Conservation (phyloP, 1,140 invertebrate species). For the Drosophila aff. region DNA sequence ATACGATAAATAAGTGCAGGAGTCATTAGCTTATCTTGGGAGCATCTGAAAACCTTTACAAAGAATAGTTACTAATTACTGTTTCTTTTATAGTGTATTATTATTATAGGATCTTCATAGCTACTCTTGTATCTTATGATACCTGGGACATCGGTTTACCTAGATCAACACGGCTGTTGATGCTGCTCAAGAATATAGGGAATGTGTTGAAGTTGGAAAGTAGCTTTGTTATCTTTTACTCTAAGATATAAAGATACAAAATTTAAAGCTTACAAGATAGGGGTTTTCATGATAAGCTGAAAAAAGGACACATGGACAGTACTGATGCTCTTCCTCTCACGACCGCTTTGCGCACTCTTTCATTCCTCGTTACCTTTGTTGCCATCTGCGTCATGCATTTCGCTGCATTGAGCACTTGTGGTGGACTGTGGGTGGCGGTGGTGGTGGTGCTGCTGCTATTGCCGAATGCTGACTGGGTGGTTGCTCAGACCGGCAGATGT, state of each 20-base stretch:
- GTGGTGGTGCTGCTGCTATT: conserved; percentile 3
- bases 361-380: conserved; percentile 35
- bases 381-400: conserved; percentile 77
- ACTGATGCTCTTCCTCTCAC: not conserved
- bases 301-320: not conserved
- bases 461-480: conserved; percentile 12
- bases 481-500: conserved; percentile 16
- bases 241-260: not conserved
- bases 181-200: not conserved
- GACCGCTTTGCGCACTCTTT: not conserved
- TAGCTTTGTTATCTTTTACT: not conserved
- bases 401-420: conserved; percentile 52
- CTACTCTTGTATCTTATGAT: not conserved
- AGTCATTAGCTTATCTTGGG: no score
- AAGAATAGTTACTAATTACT: no score
- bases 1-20: no score
- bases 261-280: not conserved
- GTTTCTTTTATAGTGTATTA: no score
- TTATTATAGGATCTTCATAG: not conserved
- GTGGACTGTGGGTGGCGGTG: conserved; percentile 10
- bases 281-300: not conserved
- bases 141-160: not conserved
- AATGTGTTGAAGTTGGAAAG: not conserved
- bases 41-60: no score
- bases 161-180: not conserved